phyloP scores from a whole-genome alignment of 2,797 vertebrate genomes.

The Rhinatrema bivittatum region DNA sequence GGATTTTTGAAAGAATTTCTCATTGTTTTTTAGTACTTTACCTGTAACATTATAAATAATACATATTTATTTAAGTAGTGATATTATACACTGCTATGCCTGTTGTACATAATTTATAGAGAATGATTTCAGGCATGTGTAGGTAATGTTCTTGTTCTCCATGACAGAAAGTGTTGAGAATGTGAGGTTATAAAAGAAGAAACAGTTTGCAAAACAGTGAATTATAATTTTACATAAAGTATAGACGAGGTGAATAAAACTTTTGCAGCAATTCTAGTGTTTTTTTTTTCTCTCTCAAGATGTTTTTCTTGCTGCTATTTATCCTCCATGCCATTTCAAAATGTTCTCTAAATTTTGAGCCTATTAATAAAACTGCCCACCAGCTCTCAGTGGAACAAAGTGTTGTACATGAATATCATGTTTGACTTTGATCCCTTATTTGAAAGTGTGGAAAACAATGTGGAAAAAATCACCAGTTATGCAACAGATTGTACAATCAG shows the following conservation, averaged over 20 bases:
- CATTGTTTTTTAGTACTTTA: conserved; percentile 46
- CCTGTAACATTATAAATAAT: conserved; percentile 60
- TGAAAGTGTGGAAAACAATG: too few species aligned
- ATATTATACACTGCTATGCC: conserved; percentile 34
- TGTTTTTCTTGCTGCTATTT: background rate
- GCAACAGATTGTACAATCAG: too few species aligned
- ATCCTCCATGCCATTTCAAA: too few species aligned
- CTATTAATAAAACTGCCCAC: too few species aligned
- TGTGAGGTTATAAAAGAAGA: conserved; percentile 16
- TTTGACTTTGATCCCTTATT: too few species aligned
- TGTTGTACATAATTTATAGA: conserved; percentile 54
- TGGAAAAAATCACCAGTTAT: too few species aligned
- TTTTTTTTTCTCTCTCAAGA: background rate
- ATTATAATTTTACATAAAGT: too few species aligned
- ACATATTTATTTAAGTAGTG: conserved; percentile 50
- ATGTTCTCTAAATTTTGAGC: too few species aligned
- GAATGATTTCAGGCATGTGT: conserved; percentile 32
- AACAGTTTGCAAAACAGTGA: too few species aligned
- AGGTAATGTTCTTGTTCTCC: conserved; percentile 37
- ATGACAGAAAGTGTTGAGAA: conserved; percentile 18
- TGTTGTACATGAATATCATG: too few species aligned
- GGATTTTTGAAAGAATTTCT: conserved; percentile 38
- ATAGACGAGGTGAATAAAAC: background rate
- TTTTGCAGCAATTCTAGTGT: background rate
- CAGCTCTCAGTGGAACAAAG: too few species aligned